Conservation (phyloP, 2,888 invertebrate genomes). For the Clepsis dumicolana region DNA sequence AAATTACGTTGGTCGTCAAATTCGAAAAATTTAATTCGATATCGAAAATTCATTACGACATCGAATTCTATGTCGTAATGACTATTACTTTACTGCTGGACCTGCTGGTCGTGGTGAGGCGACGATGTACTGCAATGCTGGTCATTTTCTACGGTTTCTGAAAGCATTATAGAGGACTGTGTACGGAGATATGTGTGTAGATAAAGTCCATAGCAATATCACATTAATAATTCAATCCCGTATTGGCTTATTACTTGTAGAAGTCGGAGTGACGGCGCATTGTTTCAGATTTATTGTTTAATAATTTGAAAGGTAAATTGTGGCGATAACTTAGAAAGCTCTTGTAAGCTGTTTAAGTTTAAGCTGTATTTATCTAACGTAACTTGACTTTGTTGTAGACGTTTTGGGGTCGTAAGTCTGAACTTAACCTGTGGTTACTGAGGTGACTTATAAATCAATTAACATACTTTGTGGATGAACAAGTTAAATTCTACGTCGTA, state of each 20-base stretch:
- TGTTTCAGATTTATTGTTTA: constrained; percentile 43
- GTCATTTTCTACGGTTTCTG: too few relatives aligned
- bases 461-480: not conserved
- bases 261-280: constrained; percentile 35
- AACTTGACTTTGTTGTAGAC: constrained; percentile 7
- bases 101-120: too few relatives aligned
- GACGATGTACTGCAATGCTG: too few relatives aligned
- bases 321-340: constrained; percentile 37
- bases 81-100: too few relatives aligned
- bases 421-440: constrained; percentile 1
- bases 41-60: too few relatives aligned
- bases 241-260: constrained; percentile 31
- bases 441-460: constrained; percentile 17
- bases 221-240: constrained; percentile 5
- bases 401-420: constrained; percentile 14
- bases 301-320: constrained; percentile 44
- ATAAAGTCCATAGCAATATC: constrained; percentile 29
- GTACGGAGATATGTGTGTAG: too few relatives aligned
- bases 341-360: constrained; percentile 31
- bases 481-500: not conserved
- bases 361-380: constrained; percentile 6
- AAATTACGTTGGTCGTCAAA: too few relatives aligned
- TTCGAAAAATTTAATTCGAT: too few relatives aligned
- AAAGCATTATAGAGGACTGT: too few relatives aligned
- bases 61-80: too few relatives aligned